These are phyloP conservation scores for Halichoerus grypus DNA, from an alignment of 2,113 vertebrate genomes.

Conservation along the genomic window DNA sequence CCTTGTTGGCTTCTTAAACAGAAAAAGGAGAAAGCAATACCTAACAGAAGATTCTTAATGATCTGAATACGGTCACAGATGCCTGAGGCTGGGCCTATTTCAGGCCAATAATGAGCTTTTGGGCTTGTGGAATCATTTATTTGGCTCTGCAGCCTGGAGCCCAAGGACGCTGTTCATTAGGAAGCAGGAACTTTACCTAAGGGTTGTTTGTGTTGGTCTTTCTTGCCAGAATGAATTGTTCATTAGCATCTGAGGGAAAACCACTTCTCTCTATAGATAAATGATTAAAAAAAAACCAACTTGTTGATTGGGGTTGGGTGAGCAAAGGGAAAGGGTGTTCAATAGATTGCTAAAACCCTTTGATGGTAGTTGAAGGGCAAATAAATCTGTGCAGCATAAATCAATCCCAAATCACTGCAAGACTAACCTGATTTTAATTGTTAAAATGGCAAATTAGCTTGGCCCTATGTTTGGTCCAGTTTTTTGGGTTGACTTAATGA, in stretches of 20 bases:
- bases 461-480: background rate
- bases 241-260: slow-evolving; percentile 48
- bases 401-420: background rate
- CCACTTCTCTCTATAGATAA: background rate
- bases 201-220: slow-evolving; percentile 67
- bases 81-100: slow-evolving; percentile 61
- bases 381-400: background rate
- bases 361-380: background rate
- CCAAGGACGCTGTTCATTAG: slow-evolving; percentile 68
- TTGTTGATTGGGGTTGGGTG: background rate
- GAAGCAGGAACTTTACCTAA: slow-evolving; percentile 54
- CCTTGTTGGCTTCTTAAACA: background rate
- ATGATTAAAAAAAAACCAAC: slow-evolving; percentile 30
- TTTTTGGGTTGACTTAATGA: background rate
- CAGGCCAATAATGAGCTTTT: slow-evolving; percentile 69
- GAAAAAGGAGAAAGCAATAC: slow-evolving; percentile 47
- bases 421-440: slow-evolving; percentile 31
- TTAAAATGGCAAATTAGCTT: slow-evolving; percentile 29
- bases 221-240: slow-evolving; percentile 59
- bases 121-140: slow-evolving; percentile 64
- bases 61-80: slow-evolving; percentile 25
- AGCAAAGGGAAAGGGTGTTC: background rate
- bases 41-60: slow-evolving; percentile 62
- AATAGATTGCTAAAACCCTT: background rate
- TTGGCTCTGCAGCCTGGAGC: slow-evolving; percentile 51